Evolutionary conservation across 2,888 invertebrate genomes (phyloP), one percentile per base, ranked within the genome.

Genomic region (Nephrocerus scutellatus): DNA sequence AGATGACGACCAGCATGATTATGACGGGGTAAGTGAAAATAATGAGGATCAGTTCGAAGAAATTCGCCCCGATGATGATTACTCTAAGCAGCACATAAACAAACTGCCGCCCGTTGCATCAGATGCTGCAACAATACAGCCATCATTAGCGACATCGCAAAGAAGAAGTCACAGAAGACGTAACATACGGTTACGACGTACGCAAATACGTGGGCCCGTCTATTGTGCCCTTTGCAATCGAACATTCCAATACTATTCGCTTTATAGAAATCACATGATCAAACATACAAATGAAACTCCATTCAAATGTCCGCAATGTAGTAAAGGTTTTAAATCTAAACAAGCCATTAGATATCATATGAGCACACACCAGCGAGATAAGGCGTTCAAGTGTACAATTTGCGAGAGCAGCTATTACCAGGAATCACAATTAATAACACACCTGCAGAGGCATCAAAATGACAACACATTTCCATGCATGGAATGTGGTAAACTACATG

Each of bases 331-430:
- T 34, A 55, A 56, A 41, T 55, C 56, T 15, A 57, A 56, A 43
- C 56, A 54, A 26, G 54, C 57, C 23, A 52, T 58, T 39, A 52
- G 54, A 7, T 54, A 57, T 32, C 58, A 58, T 35, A 53, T 56
- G 53, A 51, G 53, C 18, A 56, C 56, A 4, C 58, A 58, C 30
- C 49, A 54, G 19, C 54, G 53, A 26, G 52, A 54, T 31, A 52
- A 52, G 10, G 48, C 51, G 26, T 52, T 46, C 29, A 50, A 49
- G 22, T 58, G 58, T 32, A 73, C 73, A 21, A 49, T 74, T 0
- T 75, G 75, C 24, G 62, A 69, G 0, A 69, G 72, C 66, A 63
- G 61, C 10, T 66, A 74, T 40, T 52, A 49, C 16, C 48, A 53
- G 1, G 52, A 55, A 42, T 52, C 48, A 41, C 53, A 55, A 35